phyloP scores from a whole-genome alignment of 2,797 vertebrate species.

The Manis pentadactyla region DNA sequence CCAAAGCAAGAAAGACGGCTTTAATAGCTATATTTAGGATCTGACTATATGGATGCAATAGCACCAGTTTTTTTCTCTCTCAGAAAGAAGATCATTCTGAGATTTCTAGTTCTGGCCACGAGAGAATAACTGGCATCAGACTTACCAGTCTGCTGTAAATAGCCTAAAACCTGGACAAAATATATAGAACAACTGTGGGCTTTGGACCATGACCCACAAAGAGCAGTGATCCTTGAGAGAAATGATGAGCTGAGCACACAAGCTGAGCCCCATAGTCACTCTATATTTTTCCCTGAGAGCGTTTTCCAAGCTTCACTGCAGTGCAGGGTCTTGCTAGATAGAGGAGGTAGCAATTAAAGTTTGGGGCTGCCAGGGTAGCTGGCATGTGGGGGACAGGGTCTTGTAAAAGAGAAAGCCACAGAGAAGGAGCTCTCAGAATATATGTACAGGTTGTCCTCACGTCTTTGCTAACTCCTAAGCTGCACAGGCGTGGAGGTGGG shows the following conservation, averaged over 20 bases:
- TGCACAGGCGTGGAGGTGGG: too few species aligned
- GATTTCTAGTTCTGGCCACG: neutral
- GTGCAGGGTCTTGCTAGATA: neutral
- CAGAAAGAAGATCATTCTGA: neutral
- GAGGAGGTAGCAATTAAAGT: neutral
- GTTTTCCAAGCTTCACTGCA: neutral
- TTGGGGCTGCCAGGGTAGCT: neutral
- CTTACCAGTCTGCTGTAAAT: neutral
- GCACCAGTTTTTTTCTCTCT: neutral
- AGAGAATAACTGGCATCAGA: neutral
- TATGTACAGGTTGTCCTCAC: neutral
- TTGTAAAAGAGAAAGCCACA: neutral
- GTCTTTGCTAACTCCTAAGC: neutral
- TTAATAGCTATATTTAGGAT: slow-evolving; percentile 4
- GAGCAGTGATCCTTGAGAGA: neutral
- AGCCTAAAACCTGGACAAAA: neutral
- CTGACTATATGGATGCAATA: neutral
- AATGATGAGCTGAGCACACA: neutral
- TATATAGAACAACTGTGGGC: neutral
- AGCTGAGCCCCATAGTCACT: neutral
- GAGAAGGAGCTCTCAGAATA: neutral
- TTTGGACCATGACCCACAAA: neutral
- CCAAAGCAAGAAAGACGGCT: neutral
- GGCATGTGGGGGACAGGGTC: neutral
- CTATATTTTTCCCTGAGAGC: neutral